Percentiles rank a stretch among this genome's conserved stretches.
phyloP scores from a whole-genome alignment of 2,888 invertebrate genomes.

The Drosophila bunnanda region DNA sequence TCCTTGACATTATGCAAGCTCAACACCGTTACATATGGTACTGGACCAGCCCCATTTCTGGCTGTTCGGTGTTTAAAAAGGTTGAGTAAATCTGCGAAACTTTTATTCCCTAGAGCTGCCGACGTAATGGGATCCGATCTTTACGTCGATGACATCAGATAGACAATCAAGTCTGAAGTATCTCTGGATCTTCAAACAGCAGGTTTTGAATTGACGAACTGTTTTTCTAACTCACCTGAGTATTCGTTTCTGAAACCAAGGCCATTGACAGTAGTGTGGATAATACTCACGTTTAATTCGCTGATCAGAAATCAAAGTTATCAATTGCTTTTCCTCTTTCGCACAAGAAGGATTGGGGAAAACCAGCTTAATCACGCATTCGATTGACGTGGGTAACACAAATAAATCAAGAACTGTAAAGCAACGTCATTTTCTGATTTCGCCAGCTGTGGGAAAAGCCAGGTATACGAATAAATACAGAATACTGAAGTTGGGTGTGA shows the following conservation, averaged over 20 bases:
- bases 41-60: too few species aligned
- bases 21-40: too few species aligned
- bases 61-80: too few species aligned
- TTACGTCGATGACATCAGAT: too few species aligned
- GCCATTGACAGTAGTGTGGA: neutral
- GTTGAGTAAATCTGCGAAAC: too few species aligned
- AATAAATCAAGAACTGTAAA: too few species aligned
- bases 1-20: too few species aligned
- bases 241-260: neutral
- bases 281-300: neutral
- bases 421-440: neutral
- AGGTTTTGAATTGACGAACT: neutral
- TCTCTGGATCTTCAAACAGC: too few species aligned
- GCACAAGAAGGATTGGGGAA: neutral
- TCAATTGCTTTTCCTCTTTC: neutral
- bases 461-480: neutral
- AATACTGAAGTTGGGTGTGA: neutral
- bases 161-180: neutral
- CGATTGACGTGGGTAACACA: neutral
- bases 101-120: too few species aligned
- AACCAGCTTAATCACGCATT: neutral
- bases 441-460: neutral
- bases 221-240: too few species aligned
- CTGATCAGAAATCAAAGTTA: neutral
- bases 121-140: too few species aligned